Evolutionary conservation across 1,140 invertebrate species (phyloP), one percentile per base, ranked within the genome.

Genomic region (Condylostylus longicornis): DNA sequence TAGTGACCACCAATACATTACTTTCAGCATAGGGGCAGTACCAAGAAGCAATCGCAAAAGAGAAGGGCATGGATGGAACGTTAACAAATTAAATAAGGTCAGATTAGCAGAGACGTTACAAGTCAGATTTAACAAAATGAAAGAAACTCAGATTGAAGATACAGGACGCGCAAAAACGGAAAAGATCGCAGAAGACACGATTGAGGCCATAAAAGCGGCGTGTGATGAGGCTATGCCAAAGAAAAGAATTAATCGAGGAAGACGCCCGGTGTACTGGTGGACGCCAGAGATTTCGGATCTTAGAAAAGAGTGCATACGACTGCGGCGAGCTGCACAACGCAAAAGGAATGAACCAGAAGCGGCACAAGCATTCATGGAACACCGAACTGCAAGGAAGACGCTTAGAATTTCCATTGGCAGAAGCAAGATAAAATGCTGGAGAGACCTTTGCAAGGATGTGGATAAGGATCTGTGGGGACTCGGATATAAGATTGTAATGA

Each of bases 401-500:
- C 38, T 51, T 0, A 32, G 20, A 7, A n/a, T n/a, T n/a, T 5
- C 30, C n/a, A 40, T 33, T 18, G 6, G 10, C 50, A 44, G 35
- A 14, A 37, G 35, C 27, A 37, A 37, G 18, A 35, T 12, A 8
- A 5, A 25, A 12, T 27, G 32, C 22, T 50, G 45, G 47, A 37
- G 29, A 13, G 21, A 35, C 6, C 35, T 51, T 2, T 29, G 35
- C 15, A 23, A 41, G 1, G 44, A 45, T 2, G 19, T 51, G 0
- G 35, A 51, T 15, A 14, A 29, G 4, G 33, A 50, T 25, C 32
- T 30, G 3, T 51, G 46, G 44, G 44, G 46, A 7, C 19, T 38
- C 4, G 51, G 40, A 6, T 53, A 50, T 28, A 38, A 46, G 25
- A 46, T 41, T 5, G 40, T 43, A 8, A 37, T 25, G 14, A 17